phyloP scores from a whole-genome alignment of 2,797 vertebrate genomes.

The Petrocephalus schoutedeni region DNA sequence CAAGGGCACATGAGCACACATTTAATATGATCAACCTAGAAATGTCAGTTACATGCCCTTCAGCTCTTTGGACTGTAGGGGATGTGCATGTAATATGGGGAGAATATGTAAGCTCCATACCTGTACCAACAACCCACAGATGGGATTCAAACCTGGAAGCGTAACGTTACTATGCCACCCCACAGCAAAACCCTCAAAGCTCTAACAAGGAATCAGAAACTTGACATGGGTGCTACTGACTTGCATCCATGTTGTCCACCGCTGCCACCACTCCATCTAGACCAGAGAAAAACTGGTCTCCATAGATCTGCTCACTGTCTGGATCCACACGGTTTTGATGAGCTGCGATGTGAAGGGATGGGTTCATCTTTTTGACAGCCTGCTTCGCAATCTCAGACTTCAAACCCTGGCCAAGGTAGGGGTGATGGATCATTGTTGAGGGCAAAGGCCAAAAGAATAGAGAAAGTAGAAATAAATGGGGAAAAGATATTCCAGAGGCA shows the following conservation, averaged over 20 bases:
- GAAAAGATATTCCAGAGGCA: neutral
- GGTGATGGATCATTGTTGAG: neutral
- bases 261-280: conserved; percentile 73
- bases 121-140: neutral
- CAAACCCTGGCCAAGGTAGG: conserved; percentile 57
- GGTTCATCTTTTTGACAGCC: conserved; percentile 67
- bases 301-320: conserved; percentile 66
- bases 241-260: conserved; percentile 75
- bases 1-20: neutral
- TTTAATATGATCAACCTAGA: neutral
- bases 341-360: conserved; percentile 60
- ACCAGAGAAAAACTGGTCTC: conserved; percentile 64
- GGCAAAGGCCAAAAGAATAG: neutral
- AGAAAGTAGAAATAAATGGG: neutral
- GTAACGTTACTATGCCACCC: neutral
- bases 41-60: neutral
- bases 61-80: neutral
- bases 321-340: conserved; percentile 66
- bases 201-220: neutral
- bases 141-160: neutral
- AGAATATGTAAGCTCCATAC: neutral
- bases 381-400: conserved; percentile 72
- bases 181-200: neutral
- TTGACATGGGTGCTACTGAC: conserved; percentile 57
- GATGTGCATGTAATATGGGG: neutral